Conservation (phyloP, 2,888 invertebrate species). For the Acronicta alni region DNA sequence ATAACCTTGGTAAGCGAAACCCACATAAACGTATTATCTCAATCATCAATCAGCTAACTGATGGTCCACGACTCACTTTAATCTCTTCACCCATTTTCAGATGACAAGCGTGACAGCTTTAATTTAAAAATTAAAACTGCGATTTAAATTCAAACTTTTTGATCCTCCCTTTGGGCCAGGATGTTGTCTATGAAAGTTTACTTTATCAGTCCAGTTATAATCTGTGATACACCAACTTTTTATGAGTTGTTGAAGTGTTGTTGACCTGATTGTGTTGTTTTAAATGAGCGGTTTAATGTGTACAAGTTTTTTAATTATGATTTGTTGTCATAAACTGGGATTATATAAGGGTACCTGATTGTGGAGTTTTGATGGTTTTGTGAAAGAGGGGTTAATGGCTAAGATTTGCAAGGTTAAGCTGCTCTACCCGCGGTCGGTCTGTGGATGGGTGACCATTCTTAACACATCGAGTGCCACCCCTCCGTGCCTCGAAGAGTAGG, state of each 20-base stretch:
- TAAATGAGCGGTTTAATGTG: slow-evolving; percentile 33
- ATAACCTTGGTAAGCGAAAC: too few relatives aligned
- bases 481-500: too few relatives aligned
- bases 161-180: slow-evolving; percentile 32
- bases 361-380: slow-evolving; percentile 10
- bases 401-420: too few relatives aligned
- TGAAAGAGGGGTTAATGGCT: too few relatives aligned
- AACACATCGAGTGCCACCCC: too few relatives aligned
- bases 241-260: slow-evolving; percentile 28
- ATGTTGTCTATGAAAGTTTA: slow-evolving; percentile 42
- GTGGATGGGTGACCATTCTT: too few relatives aligned
- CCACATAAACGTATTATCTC: too few relatives aligned
- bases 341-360: not conserved
- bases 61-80: not conserved
- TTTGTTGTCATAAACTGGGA: slow-evolving; percentile 13
- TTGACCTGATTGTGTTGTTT: slow-evolving; percentile 34
- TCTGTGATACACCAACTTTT: slow-evolving; percentile 39
- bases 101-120: slow-evolving; percentile 19
- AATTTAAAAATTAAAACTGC: slow-evolving; percentile 35
- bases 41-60: too few relatives aligned
- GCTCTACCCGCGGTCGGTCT: too few relatives aligned
- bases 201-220: slow-evolving; percentile 38
- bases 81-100: not conserved
- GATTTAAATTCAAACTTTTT: slow-evolving; percentile 53
- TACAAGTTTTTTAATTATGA: slow-evolving; percentile 43